phyloP scores from a whole-genome alignment of 1,140 invertebrate species.

The Lysiphlebus fabarum region DNA sequence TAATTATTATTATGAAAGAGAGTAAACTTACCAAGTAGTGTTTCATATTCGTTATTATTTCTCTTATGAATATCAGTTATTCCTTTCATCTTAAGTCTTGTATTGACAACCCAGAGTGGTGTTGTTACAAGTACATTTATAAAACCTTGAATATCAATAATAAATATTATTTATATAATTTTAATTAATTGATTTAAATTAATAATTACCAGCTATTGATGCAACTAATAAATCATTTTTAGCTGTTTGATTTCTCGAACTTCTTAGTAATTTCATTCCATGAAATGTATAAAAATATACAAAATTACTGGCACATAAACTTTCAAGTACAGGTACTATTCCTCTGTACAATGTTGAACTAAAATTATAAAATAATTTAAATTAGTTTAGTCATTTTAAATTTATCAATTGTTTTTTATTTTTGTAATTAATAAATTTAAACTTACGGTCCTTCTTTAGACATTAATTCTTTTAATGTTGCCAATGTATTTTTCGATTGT shows the following conservation, averaged over 20 bases:
- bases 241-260: constrained; percentile 57
- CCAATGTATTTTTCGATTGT: constrained; percentile 60
- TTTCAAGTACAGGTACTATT: constrained; percentile 76
- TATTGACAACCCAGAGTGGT: constrained; percentile 90
- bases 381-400: not conserved
- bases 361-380: constrained; percentile 36
- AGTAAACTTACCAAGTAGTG: constrained; percentile 54
- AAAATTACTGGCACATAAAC: constrained; percentile 84
- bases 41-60: constrained; percentile 50
- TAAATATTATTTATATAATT: not conserved
- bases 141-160: constrained; percentile 55
- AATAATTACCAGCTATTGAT: constrained; percentile 66
- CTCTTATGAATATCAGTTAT: constrained; percentile 32
- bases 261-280: constrained; percentile 66
- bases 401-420: too few relatives aligned
- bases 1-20: not conserved
- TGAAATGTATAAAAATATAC: constrained; percentile 92
- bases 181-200: too few relatives aligned
- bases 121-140: constrained; percentile 82
- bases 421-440: too few relatives aligned
- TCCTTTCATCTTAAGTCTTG: constrained; percentile 75
- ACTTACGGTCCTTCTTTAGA: constrained; percentile 72
- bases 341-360: constrained; percentile 74
- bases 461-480: constrained; percentile 61
- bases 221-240: constrained; percentile 75